These are phyloP conservation scores for Chaetophractus vellerosus DNA, from an alignment of 2,797 vertebrate genomes.

Conservation along the genomic window DNA sequence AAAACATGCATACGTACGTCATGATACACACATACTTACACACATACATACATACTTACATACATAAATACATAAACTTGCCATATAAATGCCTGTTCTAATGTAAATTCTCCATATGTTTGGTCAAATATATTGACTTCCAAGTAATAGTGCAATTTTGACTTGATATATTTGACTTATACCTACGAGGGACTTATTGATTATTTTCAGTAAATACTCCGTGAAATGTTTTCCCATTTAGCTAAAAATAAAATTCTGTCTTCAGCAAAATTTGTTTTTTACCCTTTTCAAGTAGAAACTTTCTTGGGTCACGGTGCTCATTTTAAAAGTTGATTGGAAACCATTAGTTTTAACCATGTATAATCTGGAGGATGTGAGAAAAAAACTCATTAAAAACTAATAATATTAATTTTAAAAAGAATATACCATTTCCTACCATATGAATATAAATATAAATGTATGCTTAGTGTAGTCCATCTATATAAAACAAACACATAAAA, in stretches of 20 bases:
- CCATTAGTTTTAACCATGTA: not conserved
- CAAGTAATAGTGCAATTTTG: constrained; percentile 59
- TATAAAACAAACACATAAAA: not conserved
- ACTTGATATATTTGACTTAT: constrained; percentile 73
- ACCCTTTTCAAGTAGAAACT: constrained; percentile 23
- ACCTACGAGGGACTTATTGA: constrained; percentile 69
- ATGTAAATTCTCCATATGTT: constrained; percentile 74
- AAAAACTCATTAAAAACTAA: not conserved
- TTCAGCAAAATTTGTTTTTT: constrained; percentile 46
- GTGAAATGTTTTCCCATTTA: constrained; percentile 73
- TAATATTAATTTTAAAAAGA: not conserved
- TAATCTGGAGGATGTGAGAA: constrained; percentile 4
- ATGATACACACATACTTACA: not conserved
- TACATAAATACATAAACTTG: not conserved
- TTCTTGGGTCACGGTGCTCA: not conserved
- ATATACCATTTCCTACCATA: not conserved
- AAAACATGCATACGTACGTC: not conserved
- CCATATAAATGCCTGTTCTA: constrained; percentile 61
- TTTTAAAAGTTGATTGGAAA: constrained; percentile 46
- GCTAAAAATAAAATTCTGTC: constrained; percentile 61
- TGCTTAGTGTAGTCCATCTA: not conserved
- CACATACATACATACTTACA: no score
- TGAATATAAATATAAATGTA: not conserved
- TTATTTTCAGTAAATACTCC: constrained; percentile 73
- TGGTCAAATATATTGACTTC: constrained; percentile 72